Percentiles rank a stretch among this genome's conserved stretches.
These are phyloP conservation scores for Connochaetes taurinus DNA, from an alignment of 2,113 vertebrate genomes.

Conservation along the genomic window DNA sequence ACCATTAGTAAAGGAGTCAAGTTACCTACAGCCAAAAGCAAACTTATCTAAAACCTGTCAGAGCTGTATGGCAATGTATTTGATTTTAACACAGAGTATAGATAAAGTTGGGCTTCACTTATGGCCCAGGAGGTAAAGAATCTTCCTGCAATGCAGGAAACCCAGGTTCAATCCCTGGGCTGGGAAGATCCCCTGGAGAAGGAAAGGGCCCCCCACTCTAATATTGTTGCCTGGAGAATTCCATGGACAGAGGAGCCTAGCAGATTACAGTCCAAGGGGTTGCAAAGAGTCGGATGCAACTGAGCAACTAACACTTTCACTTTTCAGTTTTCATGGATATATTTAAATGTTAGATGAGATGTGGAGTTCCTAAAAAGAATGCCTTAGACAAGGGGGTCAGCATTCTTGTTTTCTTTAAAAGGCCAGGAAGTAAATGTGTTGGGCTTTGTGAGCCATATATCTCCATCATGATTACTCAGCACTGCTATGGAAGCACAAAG, in stretches of 20 bases:
- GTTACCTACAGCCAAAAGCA: neutral
- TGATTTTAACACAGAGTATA: neutral
- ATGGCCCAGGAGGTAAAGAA: neutral
- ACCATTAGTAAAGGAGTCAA: neutral
- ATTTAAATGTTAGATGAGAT: neutral
- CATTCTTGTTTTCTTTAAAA: neutral
- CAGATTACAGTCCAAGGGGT: neutral
- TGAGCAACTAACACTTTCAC: neutral
- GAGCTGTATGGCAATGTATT: rapidly evolving
- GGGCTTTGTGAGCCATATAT: neutral
- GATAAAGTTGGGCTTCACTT: neutral
- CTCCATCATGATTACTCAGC: neutral
- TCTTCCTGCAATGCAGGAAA: neutral
- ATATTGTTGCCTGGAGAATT: neutral
- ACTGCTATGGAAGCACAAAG: neutral
- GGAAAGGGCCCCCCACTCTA: neutral
- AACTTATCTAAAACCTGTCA: neutral
- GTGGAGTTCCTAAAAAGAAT: neutral
- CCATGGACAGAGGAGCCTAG: neutral
- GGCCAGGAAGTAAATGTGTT: no score
- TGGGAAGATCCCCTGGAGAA: neutral
- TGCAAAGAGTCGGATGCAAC: neutral
- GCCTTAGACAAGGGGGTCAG: neutral
- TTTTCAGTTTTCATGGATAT: neutral
- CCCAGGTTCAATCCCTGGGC: neutral